Evolutionary conservation across 2,888 invertebrate genomes (phyloP).

Genomic region (Orthonychiurus folsomi): DNA sequence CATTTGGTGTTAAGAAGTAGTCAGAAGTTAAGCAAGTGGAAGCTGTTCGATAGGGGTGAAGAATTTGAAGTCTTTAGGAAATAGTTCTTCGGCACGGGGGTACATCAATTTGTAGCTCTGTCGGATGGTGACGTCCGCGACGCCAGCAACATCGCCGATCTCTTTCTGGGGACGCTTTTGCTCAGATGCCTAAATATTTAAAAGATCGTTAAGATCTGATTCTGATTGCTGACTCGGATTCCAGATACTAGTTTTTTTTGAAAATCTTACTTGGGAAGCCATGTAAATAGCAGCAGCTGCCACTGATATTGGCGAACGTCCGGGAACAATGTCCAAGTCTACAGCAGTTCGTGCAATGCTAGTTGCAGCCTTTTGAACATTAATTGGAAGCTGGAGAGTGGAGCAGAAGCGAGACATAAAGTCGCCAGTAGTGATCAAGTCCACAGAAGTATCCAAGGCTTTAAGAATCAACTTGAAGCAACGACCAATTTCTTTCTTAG

Average conservation of each 20-base stretch:
- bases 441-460: conserved; percentile 91
- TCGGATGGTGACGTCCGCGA: conserved; percentile 94
- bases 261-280: conserved; percentile 76
- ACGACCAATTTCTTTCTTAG: conserved; percentile 97
- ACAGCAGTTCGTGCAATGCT: conserved; percentile 94
- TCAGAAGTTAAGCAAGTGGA: conserved; percentile 52
- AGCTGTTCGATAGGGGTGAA: conserved; percentile 87
- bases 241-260: no score
- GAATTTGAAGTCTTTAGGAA: conserved; percentile 94
- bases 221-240: no score
- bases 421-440: conserved; percentile 94
- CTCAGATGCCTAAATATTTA: conserved; percentile 64
- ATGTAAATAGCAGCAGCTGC: conserved; percentile 99
- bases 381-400: conserved; percentile 75
- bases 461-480: conserved; percentile 96
- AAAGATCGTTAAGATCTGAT: conserved; percentile 6
- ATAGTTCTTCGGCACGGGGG: conserved; percentile 80
- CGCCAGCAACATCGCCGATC: conserved; percentile 96
- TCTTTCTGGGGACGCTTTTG: conserved; percentile 92
- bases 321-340: conserved; percentile 93
- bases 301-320: conserved; percentile 95
- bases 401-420: conserved; percentile 99
- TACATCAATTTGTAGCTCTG: conserved; percentile 97
- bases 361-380: conserved; percentile 87
- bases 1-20: not conserved